A percentile compares a stretch with the other conserved stretches of the same genome.
phyloP scores from a whole-genome alignment of 1,140 invertebrate genomes.

The Copidosoma floridanum region DNA sequence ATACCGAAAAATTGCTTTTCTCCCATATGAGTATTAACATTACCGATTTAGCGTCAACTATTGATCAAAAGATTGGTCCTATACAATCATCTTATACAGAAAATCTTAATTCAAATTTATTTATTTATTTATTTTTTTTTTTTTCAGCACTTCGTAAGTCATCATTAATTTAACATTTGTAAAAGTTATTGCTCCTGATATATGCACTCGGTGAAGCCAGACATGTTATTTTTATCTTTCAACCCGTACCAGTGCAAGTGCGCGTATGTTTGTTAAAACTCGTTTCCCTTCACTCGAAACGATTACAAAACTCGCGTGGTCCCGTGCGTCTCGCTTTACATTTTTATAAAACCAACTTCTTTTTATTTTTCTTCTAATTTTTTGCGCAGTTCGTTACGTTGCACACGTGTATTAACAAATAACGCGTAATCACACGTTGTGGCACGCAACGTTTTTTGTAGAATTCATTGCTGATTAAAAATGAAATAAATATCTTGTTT shows the following conservation, averaged over 20 bases:
- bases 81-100: no score
- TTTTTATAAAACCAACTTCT: conserved; percentile 22
- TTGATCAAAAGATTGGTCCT: no score
- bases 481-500: no score
- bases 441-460: background rate
- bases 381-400: background rate
- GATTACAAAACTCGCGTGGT: conserved; percentile 21
- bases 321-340: background rate
- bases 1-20: no score
- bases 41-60: no score
- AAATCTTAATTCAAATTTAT: no score
- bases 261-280: background rate
- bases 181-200: background rate
- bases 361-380: conserved; percentile 5
- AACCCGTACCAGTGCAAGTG: no score
- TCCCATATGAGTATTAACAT: no score
- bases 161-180: background rate
- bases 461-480: no score
- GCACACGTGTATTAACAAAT: background rate
- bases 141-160: no score
- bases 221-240: conserved; percentile 1
- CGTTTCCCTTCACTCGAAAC: conserved; percentile 32
- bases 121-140: no score
- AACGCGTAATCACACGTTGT: background rate
- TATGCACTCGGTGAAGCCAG: background rate